Evolutionary conservation across 2,888 invertebrate species (phyloP).

Genomic region (Ceriagrion tenellum): DNA sequence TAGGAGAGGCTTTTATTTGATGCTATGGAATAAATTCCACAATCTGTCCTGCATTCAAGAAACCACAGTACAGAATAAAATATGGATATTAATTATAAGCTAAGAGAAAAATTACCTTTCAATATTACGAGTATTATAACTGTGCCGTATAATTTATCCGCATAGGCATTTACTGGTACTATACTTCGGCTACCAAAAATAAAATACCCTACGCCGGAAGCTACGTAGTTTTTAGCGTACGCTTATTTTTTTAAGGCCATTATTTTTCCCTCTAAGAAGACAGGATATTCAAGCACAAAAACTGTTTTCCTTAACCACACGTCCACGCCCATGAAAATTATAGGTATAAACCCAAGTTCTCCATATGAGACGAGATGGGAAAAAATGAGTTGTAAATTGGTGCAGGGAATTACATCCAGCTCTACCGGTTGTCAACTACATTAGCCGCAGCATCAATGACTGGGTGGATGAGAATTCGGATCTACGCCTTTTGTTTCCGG

Average conservation of each 20-base stretch:
- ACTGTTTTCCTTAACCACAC: not conserved
- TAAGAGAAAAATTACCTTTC: no score
- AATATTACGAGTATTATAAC: no score
- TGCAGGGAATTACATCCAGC: not conserved
- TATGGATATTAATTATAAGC: no score
- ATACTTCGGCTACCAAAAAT: not conserved
- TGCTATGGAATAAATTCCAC: no score
- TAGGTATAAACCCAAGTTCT: not conserved
- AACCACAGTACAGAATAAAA: no score
- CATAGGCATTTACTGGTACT: not conserved
- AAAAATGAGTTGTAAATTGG: not conserved
- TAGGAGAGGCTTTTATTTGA: no score
- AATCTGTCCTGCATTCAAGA: no score
- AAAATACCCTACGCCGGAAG: not conserved
- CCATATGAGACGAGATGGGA: not conserved
- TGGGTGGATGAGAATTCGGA: not conserved
- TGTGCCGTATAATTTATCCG: no score
- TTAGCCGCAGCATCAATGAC: not conserved
- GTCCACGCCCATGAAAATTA: slow-evolving; percentile 1
- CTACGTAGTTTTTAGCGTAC: not conserved
- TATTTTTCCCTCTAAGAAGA: not conserved
- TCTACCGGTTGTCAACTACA: not conserved
- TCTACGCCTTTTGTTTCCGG: not conserved
- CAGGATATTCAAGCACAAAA: not conserved
- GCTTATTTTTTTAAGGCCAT: not conserved